These are phyloP conservation scores for Cotesia congregata DNA, from an alignment of 2,888 invertebrate species.

Conservation along the genomic window DNA sequence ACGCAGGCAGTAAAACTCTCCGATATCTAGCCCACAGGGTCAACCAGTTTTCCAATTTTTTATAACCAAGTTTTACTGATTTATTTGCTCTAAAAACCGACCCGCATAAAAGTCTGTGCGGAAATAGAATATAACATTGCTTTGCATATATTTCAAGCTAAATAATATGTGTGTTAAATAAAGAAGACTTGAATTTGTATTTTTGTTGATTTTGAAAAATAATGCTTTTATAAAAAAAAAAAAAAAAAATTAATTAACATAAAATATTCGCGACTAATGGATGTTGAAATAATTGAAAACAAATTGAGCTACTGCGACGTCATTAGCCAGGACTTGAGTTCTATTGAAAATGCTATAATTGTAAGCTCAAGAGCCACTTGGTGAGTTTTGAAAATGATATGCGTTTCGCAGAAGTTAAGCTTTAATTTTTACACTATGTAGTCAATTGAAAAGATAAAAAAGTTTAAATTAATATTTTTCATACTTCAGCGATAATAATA, in stretches of 20 bases:
- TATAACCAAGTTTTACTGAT: neutral
- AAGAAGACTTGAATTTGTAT: no score
- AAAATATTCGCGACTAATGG: slow-evolving; percentile 1
- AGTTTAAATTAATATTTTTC: neutral
- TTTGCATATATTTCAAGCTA: neutral
- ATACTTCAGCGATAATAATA: neutral
- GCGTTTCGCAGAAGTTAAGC: neutral
- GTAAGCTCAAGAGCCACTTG: slow-evolving; percentile 3
- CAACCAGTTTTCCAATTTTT: neutral
- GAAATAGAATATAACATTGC: neutral
- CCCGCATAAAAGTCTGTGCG: neutral
- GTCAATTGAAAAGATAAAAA: neutral
- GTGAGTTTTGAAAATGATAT: slow-evolving; percentile 4
- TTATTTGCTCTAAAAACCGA: neutral
- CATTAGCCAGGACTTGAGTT: slow-evolving; percentile 21
- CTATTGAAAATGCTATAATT: slow-evolving; percentile 21
- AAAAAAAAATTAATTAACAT: neutral
- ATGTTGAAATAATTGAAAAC: slow-evolving; percentile 29
- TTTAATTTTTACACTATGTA: neutral
- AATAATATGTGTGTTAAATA: no score
- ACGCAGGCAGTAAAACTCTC: neutral
- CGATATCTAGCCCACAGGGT: neutral
- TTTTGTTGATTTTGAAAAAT: no score
- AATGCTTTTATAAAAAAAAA: neutral
- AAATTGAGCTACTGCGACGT: slow-evolving; percentile 5